phyloP scores from a whole-genome alignment of 2,113 vertebrate species.

The Callaeas wilsoni region DNA sequence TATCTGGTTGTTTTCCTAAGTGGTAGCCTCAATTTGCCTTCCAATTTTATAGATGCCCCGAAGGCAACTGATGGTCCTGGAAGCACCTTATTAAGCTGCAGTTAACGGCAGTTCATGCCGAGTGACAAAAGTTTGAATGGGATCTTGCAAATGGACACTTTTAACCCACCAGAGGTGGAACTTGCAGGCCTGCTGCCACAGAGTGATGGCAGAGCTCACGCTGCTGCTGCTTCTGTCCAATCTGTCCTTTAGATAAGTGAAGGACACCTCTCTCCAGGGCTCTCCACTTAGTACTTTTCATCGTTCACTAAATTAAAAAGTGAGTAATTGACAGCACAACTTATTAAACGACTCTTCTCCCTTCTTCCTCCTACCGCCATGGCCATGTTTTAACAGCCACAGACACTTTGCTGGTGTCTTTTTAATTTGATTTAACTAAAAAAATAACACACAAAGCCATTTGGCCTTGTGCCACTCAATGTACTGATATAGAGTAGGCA shows the following conservation, averaged over 20 bases:
- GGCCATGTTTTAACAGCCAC: constrained; percentile 30
- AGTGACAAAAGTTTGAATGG: not conserved
- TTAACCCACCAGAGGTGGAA: not conserved
- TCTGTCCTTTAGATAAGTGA: constrained; percentile 45
- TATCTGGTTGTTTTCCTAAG: not conserved
- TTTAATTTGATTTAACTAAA: constrained; percentile 70
- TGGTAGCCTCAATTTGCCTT: not conserved
- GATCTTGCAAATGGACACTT: not conserved
- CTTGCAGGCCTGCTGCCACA: not conserved
- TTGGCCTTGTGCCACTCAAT: constrained; percentile 63
- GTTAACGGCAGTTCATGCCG: not conserved
- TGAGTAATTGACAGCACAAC: constrained; percentile 22
- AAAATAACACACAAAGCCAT: constrained; percentile 60
- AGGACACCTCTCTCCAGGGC: constrained; percentile 35
- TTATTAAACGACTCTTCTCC: constrained; percentile 11
- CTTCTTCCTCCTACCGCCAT: not conserved
- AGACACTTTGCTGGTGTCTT: constrained; percentile 56
- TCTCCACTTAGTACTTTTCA: constrained; percentile 35
- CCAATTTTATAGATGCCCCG: not conserved
- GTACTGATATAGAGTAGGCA: constrained; percentile 1
- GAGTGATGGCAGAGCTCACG: not conserved
- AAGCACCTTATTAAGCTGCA: not conserved
- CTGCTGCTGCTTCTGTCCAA: constrained; percentile 25
- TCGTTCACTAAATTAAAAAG: constrained; percentile 47
- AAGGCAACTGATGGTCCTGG: not conserved